These are phyloP conservation scores for Podarcis muralis DNA, from an alignment of 2,113 vertebrate genomes.

Conservation along the genomic window DNA sequence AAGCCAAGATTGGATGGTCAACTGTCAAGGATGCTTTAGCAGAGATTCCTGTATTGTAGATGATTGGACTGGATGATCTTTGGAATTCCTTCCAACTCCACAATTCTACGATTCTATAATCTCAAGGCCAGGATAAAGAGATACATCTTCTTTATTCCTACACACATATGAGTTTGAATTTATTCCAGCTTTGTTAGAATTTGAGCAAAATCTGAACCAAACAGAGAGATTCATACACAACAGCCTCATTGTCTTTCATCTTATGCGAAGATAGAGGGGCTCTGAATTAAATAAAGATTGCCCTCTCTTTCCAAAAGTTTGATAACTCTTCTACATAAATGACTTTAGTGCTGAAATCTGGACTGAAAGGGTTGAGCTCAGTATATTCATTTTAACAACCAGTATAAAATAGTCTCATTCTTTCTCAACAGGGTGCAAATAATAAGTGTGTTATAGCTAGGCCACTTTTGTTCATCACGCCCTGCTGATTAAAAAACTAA, in stretches of 20 bases:
- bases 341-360: not conserved
- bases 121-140: no score
- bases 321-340: not conserved
- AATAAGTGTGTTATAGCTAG: not conserved
- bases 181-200: not conserved
- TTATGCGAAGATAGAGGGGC: not conserved
- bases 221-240: not conserved
- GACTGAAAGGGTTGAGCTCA: not conserved
- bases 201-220: not conserved
- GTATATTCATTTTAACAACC: conserved; percentile 6
- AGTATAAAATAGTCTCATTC: conserved; percentile 9
- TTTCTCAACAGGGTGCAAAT: not conserved
- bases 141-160: not conserved
- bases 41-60: no score
- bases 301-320: not conserved
- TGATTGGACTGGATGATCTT: no score
- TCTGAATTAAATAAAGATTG: not conserved
- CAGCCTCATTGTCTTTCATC: not conserved
- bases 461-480: not conserved
- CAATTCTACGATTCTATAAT: no score
- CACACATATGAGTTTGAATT: not conserved
- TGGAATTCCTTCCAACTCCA: no score
- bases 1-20: no score
- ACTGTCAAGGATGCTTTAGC: no score
- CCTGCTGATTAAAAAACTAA: conserved; percentile 3